These are phyloP conservation scores for Drosophila anceps DNA, from an alignment of 2,888 invertebrate genomes.

Conservation along the genomic window DNA sequence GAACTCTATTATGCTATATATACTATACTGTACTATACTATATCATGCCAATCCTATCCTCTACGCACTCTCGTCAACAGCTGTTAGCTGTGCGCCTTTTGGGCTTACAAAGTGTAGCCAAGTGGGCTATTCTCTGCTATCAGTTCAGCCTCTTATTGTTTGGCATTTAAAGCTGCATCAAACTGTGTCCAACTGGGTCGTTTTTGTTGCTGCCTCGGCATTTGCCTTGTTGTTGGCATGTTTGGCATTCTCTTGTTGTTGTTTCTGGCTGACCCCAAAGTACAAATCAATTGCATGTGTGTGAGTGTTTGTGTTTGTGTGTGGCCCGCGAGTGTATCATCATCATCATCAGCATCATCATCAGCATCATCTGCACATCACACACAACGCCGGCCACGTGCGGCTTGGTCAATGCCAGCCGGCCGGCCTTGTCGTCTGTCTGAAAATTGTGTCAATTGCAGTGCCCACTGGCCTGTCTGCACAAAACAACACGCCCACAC, in stretches of 20 bases:
- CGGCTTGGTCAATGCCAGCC: conserved; percentile 72
- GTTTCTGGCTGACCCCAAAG: conserved; percentile 73
- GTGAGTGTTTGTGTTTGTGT: conserved; percentile 49
- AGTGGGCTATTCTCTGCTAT: too few relatives aligned
- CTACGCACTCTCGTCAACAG: too few relatives aligned
- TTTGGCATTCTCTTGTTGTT: conserved; percentile 63
- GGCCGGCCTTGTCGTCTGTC: conserved; percentile 76
- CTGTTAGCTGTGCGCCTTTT: too few relatives aligned
- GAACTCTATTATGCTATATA: too few relatives aligned
- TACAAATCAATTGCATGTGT: conserved; percentile 74
- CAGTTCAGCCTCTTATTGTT: too few relatives aligned
- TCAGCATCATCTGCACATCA: conserved; percentile 39
- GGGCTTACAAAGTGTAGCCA: too few relatives aligned
- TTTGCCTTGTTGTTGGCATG: conserved; percentile 58
- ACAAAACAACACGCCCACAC: conserved; percentile 3
- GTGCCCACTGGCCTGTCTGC: conserved; percentile 48
- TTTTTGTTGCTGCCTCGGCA: conserved; percentile 38
- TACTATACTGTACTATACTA: not conserved
- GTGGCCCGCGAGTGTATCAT: conserved; percentile 40
- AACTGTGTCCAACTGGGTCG: conserved; percentile 28
- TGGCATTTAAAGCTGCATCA: not conserved
- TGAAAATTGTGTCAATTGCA: conserved; percentile 79
- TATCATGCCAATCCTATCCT: not conserved
- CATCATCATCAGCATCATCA: conserved; percentile 13
- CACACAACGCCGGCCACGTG: conserved; percentile 58